A percentile compares a stretch with the other conserved stretches of the same genome.
Evolutionary conservation across 2,888 invertebrate species (phyloP).

Genomic region (Serripes groenlandicus): DNA sequence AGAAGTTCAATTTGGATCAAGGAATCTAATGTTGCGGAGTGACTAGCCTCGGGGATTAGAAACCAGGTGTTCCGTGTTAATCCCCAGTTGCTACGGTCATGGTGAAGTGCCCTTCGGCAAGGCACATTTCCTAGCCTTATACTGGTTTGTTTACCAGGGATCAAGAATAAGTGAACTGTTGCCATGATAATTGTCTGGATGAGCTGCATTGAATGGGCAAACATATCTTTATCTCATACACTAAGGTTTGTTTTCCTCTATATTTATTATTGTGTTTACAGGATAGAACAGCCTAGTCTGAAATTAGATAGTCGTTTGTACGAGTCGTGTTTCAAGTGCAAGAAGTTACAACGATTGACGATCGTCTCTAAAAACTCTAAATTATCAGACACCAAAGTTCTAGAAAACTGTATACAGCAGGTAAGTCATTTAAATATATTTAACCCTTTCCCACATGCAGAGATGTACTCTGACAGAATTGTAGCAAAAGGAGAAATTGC

Average conservation of each 20-base stretch:
- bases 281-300: slow-evolving; percentile 82
- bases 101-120: no score
- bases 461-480: neutral
- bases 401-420: slow-evolving; percentile 76
- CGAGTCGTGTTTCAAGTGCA: slow-evolving; percentile 74
- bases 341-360: slow-evolving; percentile 78
- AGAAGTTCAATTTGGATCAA: no score
- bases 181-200: no score
- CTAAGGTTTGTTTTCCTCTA: neutral
- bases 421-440: slow-evolving; percentile 57
- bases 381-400: slow-evolving; percentile 68
- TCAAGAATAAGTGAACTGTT: no score
- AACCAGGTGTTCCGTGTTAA: no score
- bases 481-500: neutral
- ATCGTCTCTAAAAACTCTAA: slow-evolving; percentile 81
- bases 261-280: slow-evolving; percentile 52
- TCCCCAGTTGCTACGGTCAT: no score
- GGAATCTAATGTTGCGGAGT: no score
- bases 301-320: slow-evolving; percentile 78
- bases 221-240: no score
- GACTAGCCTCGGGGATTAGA: no score
- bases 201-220: no score
- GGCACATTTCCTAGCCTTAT: no score
- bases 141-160: no score
- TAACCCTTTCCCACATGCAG: neutral